A percentile compares a stretch with the other conserved stretches of the same genome.
phyloP scores from a whole-genome alignment of 2,888 invertebrate species.

The Macrosiphum euphorbiae region DNA sequence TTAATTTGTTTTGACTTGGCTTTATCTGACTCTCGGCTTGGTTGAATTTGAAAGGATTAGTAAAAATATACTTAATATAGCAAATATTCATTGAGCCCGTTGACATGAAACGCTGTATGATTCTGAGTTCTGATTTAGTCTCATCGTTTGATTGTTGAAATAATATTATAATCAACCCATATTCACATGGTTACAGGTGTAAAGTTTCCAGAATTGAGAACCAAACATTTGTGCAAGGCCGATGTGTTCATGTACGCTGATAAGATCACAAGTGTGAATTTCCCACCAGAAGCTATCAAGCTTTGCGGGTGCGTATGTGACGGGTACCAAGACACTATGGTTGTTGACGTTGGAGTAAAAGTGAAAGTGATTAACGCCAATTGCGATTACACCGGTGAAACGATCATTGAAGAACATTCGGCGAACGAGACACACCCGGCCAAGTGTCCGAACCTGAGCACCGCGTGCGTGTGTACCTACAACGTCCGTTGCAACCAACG shows the following conservation, averaged over 20 bases:
- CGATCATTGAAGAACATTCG: not conserved
- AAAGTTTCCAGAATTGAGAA: not conserved
- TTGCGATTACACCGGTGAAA: not conserved
- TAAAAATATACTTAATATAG: not conserved
- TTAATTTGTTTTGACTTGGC: not conserved
- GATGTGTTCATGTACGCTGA: not conserved
- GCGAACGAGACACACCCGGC: not conserved
- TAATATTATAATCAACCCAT: not conserved
- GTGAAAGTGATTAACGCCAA: not conserved
- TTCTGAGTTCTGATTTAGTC: too few species aligned
- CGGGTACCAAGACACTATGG: not conserved
- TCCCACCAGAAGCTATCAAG: not conserved
- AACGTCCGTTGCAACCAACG: not conserved
- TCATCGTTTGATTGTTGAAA: not conserved
- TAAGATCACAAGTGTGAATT: not conserved
- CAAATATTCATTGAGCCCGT: not conserved
- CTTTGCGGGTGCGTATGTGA: not conserved
- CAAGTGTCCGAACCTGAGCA: not conserved
- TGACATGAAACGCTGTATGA: not conserved
- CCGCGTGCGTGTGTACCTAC: not conserved
- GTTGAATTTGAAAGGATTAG: not conserved
- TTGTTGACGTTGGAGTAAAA: not conserved
- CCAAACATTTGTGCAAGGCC: not conserved
- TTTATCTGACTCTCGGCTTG: not conserved
- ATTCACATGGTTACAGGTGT: not conserved